These are phyloP conservation scores for Melitaea athalia DNA, from an alignment of 2,888 invertebrate genomes.

Conservation along the genomic window DNA sequence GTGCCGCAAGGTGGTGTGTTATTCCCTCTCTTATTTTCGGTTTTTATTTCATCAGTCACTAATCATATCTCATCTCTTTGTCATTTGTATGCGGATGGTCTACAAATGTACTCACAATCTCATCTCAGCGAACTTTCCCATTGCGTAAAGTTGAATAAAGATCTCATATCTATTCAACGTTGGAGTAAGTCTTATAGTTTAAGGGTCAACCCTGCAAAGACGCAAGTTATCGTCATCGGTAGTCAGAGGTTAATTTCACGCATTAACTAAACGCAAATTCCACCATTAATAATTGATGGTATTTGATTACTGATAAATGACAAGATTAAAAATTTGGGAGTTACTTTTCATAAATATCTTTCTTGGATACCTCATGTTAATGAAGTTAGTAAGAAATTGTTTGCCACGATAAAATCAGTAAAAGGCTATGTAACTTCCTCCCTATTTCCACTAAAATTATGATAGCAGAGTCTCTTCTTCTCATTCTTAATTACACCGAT, in stretches of 20 bases:
- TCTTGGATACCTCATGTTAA: background rate
- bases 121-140: background rate
- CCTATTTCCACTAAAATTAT: background rate
- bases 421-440: background rate
- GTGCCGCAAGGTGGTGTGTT: background rate
- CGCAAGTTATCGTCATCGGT: too few relatives aligned
- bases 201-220: background rate
- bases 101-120: background rate
- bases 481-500: background rate
- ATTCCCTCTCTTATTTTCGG: background rate
- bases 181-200: background rate
- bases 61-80: background rate
- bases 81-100: background rate
- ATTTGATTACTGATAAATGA: background rate
- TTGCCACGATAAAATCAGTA: background rate
- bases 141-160: background rate
- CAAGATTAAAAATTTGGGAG: background rate
- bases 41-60: background rate
- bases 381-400: background rate
- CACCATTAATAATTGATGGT: background rate
- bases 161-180: background rate
- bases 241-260: background rate
- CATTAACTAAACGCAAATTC: background rate
- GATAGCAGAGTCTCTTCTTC: background rate
- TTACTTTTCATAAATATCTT: background rate